These are phyloP conservation scores for Sturnus vulgaris DNA, from an alignment of 2,113 vertebrate genomes.

Conservation along the genomic window DNA sequence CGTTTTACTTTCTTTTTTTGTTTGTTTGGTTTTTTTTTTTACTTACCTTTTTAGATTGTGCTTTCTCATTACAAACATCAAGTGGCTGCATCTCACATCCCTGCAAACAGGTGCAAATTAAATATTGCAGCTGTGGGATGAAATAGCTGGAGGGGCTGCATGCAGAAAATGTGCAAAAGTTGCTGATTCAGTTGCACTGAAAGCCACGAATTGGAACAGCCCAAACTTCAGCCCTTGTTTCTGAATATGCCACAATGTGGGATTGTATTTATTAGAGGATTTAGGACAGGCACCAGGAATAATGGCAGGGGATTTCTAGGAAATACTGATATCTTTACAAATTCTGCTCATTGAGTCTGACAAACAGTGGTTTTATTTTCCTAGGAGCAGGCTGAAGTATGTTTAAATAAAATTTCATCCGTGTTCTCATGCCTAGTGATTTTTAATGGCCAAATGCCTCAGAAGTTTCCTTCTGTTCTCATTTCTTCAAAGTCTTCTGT, in stretches of 20 bases:
- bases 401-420: neutral
- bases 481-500: neutral
- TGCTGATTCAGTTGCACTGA: neutral
- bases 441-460: neutral
- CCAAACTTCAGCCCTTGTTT: neutral
- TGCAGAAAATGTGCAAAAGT: neutral
- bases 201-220: neutral
- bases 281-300: neutral
- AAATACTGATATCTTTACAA: neutral
- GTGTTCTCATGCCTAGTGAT: neutral
- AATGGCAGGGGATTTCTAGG: neutral
- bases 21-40: too few relatives aligned
- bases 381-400: neutral
- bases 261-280: neutral
- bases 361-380: neutral
- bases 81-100: neutral
- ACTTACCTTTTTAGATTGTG: neutral
- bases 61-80: neutral
- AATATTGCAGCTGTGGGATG: neutral
- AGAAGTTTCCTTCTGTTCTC: neutral
- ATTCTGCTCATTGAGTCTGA: neutral
- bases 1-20: neutral
- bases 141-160: neutral
- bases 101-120: neutral
- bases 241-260: accelerated